A percentile compares a stretch with the other conserved stretches of the same genome.
Evolutionary conservation across 2,113 vertebrate species (phyloP).

Genomic region (Hymenochirus boettgeri): DNA sequence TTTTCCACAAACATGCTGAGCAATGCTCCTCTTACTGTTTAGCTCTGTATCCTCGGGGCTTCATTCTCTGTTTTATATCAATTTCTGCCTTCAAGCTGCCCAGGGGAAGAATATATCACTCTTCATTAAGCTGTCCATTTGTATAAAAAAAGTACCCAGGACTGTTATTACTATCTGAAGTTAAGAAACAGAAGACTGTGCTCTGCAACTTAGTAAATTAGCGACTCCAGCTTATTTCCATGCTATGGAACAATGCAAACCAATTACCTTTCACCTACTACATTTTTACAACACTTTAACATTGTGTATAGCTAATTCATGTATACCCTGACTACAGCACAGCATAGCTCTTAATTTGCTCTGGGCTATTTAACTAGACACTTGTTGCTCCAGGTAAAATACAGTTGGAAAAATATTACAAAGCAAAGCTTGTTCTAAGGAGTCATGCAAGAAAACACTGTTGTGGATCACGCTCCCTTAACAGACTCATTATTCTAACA

Average conservation of each 20-base stretch:
- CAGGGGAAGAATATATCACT: slow-evolving; percentile 57
- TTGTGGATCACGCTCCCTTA: slow-evolving; percentile 50
- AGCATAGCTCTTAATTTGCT: slow-evolving; percentile 56
- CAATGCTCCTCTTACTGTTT: slow-evolving; percentile 71
- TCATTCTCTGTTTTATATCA: slow-evolving; percentile 60
- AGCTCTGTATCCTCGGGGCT: slow-evolving; percentile 68
- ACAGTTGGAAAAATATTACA: slow-evolving; percentile 48
- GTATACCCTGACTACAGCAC: slow-evolving; percentile 56
- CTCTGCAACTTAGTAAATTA: slow-evolving; percentile 49
- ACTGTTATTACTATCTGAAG: slow-evolving; percentile 49
- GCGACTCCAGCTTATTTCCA: slow-evolving; percentile 37
- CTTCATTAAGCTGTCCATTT: slow-evolving; percentile 60
- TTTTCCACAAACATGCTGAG: slow-evolving; percentile 82
- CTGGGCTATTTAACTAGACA: slow-evolving; percentile 57
- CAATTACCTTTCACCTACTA: slow-evolving; percentile 57
- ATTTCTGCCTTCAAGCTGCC: slow-evolving; percentile 56
- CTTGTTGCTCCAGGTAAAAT: slow-evolving; percentile 64
- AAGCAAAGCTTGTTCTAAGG: slow-evolving; percentile 54
- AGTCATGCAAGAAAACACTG: slow-evolving; percentile 50
- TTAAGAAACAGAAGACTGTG: slow-evolving; percentile 52
- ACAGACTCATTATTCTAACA: slow-evolving; percentile 10
- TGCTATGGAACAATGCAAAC: slow-evolving; percentile 48
- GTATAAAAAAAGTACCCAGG: slow-evolving; percentile 52
- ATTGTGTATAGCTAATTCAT: slow-evolving; percentile 52
- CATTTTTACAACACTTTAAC: slow-evolving; percentile 56